Base-by-base conservation (phyloP, 2,113 vertebrate genomes). In the Coptodon bakossiorum region DNA sequence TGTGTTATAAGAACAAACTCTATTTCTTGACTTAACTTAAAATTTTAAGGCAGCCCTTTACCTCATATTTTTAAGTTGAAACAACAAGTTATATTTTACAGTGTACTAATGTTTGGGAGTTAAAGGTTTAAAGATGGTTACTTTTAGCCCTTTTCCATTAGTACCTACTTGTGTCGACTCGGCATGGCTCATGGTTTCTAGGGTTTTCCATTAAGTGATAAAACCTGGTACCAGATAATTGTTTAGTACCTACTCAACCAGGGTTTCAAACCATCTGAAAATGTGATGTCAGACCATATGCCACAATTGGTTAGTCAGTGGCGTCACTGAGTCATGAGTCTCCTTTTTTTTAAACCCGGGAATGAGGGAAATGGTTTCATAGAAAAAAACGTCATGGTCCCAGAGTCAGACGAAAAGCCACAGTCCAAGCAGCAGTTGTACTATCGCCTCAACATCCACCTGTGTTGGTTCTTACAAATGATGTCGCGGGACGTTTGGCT, bases 321-420 rank as follows among this genome's bases (percentile, higher is more conserved):
- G 29, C 8, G 2, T 34, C 57, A 19, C 57, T 10, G 2, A 61
- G 16, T 61, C 29, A 61, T 19, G 59, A 61, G 0, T 63, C 16
- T 63, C 59, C 29, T 36, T 7, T 63, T 61, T 34, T 13, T 43
- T 13, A 11, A 0, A 63, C 6, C 45, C 6, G 2, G 14, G 3
- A 63, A 19, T 11, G 3, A 36, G 59, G 59, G 59, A 63, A 63
- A 19, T 36, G 9, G 31, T 63, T 36, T 4, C 6, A n/a, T 7
- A n/a, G 9, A 63, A n/a, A 36, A n/a, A 63, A 36, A 0, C 6
- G 3, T n/a, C 9, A 34, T 36, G 17, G 1, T 0, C 17, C 59
- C 59, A 36, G 17, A 66, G 61, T 66, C 17, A 36, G 61, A 66
- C 1, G 9, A 36, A 63, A 36, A 63, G 17, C 31, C 31, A 36